Conservation (phyloP, 2,888 invertebrate species). For the Electrophaes corylata region DNA sequence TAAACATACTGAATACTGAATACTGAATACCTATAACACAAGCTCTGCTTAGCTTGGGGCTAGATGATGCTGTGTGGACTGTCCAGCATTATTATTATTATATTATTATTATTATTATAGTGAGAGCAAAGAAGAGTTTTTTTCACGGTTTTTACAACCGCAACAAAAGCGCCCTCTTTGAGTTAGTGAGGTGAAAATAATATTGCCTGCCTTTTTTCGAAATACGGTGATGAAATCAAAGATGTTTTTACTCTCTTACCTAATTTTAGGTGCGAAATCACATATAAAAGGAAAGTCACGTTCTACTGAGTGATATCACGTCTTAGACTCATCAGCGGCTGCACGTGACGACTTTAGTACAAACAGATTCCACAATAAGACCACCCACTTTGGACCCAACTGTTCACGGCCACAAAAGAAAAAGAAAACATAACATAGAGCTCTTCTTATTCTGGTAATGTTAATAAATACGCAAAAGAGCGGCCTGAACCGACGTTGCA, state of each 20-base stretch:
- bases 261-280: conserved; percentile 64
- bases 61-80: too few species aligned
- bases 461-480: conserved; percentile 81
- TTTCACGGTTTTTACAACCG: too few species aligned
- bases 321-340: conserved; percentile 81
- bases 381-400: conserved; percentile 57
- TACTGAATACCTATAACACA: too few species aligned
- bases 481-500: conserved; percentile 54
- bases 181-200: too few species aligned
- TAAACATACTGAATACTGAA: too few species aligned
- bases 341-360: conserved; percentile 83
- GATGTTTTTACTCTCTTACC: conserved; percentile 17
- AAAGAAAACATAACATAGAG: conserved; percentile 50
- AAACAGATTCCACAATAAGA: conserved; percentile 79
- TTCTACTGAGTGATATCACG: conserved; percentile 83
- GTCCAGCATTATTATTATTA: too few species aligned
- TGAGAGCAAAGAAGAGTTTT: too few species aligned
- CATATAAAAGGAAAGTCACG: conserved; percentile 78
- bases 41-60: too few species aligned
- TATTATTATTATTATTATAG: too few species aligned
- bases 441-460: conserved; percentile 62
- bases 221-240: not conserved
- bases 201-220: not conserved
- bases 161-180: too few species aligned
- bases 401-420: conserved; percentile 46